Conservation (phyloP, 2,888 invertebrate species). For the Ornithoptera priamus region DNA sequence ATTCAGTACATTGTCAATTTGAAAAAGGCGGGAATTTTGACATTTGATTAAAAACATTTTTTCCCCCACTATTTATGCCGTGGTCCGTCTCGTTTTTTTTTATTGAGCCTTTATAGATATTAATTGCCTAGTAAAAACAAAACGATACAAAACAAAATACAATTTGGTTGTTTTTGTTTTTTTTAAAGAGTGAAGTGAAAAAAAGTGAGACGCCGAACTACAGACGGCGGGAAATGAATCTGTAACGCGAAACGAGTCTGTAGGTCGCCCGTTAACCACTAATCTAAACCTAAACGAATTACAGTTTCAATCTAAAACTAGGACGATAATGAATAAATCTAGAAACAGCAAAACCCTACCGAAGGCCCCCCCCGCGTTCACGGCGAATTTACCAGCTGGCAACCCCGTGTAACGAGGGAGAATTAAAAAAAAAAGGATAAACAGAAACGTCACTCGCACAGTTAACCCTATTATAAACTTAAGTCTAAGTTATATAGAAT, state of each 20-base stretch:
- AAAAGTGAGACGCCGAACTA: too few species aligned
- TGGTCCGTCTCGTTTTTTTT: too few species aligned
- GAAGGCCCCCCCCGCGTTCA: neutral
- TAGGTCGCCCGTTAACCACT: conserved; percentile 11
- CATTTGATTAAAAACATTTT: too few species aligned
- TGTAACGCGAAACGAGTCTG: neutral
- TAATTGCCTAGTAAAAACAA: too few species aligned
- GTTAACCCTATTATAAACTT: conserved; percentile 23
- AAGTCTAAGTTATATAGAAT: conserved; percentile 22
- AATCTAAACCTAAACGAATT: conserved; percentile 18
- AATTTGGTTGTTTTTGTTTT: too few species aligned
- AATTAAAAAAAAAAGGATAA: conserved; percentile 7
- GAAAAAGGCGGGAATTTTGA: too few species aligned
- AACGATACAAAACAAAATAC: too few species aligned
- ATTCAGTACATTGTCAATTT: too few species aligned
- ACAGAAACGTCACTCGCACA: conserved; percentile 14
- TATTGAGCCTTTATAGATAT: too few species aligned
- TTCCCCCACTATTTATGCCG: too few species aligned
- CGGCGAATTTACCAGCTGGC: conserved; percentile 18
- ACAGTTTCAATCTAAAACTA: conserved; percentile 12
- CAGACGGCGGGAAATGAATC: too few species aligned
- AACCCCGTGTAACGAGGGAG: conserved; percentile 2
- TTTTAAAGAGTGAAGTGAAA: too few species aligned
- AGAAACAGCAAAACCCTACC: conserved; percentile 11
- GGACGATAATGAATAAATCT: conserved; percentile 11